Base-by-base conservation (phyloP, 2,888 invertebrate species). In the Temnothorax ravouxi region DNA sequence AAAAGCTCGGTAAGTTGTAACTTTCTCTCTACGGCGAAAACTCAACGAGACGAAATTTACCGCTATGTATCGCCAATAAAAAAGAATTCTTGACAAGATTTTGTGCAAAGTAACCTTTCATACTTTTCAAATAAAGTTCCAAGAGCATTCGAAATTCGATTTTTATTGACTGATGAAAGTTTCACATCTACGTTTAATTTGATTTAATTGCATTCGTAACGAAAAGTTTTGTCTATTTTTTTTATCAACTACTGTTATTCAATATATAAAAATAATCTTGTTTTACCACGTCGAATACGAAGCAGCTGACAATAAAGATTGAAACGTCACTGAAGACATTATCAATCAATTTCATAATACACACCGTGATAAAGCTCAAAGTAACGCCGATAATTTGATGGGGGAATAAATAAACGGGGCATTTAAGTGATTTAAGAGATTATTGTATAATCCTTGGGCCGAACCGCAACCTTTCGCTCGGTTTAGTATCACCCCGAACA, bases 381-480 rank as follows among this genome's bases (percentile, higher is more conserved):
- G 25, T 75, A 50, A 56, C 18, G 29, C 54, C 41, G 80, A 79
- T 83, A 79, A 79, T 67, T 83, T 80, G 71, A 84, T 72, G 71
- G 56, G 56, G 44, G 79, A 56, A 84, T 71, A 80, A 84, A 71
- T 80, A 80, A 80, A 80, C 80, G 83, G 54, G 69, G 44, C 54
- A 64, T 84, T 76, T 64, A 54, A 71, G 71, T 80, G 84, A 84
- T 84, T 84, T 80, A 81, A 84, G 71, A 84, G 81, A 84, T 80
- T 84, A 84, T 81, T 71, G 80, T 71, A 79, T 79, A 80, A 84
- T 81, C 81, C 71, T n/a, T 62, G 69, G 84, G 44, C 72, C 79
- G 47, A 59, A 18, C 52, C 29, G 81, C 71, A 67, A 71, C 54
- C 67, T 69, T 81, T 71, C 62, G 38, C 67, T 62, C 83, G 25